Evolutionary conservation across 2,113 vertebrate species (phyloP), one percentile per base, ranked within the genome.

Genomic region (Gnathonemus longibarbis): DNA sequence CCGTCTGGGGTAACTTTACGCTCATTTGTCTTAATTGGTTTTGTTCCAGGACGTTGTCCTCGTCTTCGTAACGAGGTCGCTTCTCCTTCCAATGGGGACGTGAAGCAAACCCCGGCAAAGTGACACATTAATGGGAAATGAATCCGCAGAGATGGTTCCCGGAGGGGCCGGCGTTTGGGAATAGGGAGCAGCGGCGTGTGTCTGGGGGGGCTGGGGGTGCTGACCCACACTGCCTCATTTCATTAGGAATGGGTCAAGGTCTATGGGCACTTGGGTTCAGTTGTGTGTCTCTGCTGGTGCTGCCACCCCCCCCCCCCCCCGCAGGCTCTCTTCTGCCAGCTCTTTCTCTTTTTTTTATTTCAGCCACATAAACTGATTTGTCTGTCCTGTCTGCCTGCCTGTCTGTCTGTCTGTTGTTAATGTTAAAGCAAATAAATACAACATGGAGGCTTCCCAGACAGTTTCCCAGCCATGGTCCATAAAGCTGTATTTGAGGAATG

Each of bases 101-200:
- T 15, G 15, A 24, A 10, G 17, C 77, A 39, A 84, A n/a, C 56
- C 39, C 39, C 3, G 5, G 53, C 15, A 35, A 48, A 74, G 89
- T 87, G 89, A 74, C 84, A 74, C 27, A 87, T 90, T 90, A 87
- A 86, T 70, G 53, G 53, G 42, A 90, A 70, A 90, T 90, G 27
- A 90, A 87, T 90, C 27, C 49, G 13, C 11, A 48, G 21, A 58
- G 45, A n/a, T 15, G 42, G 85, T 74, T 87, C 84, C 56, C 84
- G 15, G 58, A 6, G 31, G 89, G 52, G 70, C 27, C 21, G 58
- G 84, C 49, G 7, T 35, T 58, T 27, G 24, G 52, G 80, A 86
- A 19, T 49, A 45, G 52, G 84, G 27, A 9, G 27, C 46, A 17
- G 1, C 1, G 52, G 21, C 53, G 9, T 50, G 84, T 50, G 35